Evolutionary conservation across 2,113 vertebrate species (phyloP), one percentile per base, ranked within the genome.

Genomic region (Tamias sibiricus): DNA sequence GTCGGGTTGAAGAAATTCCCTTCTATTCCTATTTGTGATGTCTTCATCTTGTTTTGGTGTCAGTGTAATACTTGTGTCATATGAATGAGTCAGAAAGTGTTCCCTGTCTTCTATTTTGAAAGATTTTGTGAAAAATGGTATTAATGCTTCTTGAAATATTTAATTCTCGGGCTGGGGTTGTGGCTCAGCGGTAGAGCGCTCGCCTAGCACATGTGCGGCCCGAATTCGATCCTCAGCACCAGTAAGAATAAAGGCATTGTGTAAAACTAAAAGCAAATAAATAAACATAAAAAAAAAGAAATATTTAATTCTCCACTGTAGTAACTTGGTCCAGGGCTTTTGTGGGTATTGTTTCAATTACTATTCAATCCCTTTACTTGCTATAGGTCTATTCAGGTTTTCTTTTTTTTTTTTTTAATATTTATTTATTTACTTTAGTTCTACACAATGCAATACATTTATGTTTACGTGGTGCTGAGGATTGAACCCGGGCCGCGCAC

Each of bases 341-440:
- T 91, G 22, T 59, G 20, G 52, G 35, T 14, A 59, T 54, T 49
- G 32, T 40, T 57, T 87, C 66, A 28, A 49, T 82, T 75, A 40
- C 49, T 82, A 47, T 47, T 88, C 44, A 71, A 17, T 62, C 26
- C 74, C 37, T 72, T 74, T 66, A 19, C 44, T 35, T 90, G 37
- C 44, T 81, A 35, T n/a, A 81, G 4, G 57, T 7, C 28, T 49
- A 75, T 16, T 32, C 10, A 64, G 42, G 74, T 47, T 85, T 83
- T 30, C 26, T 87, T 7, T 80, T 95, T 95, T 74, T 91, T 85
- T 47, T 62, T n/a, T n/a, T n/a, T n/a, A n/a, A n/a, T n/a, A n/a
- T n/a, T n/a, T n/a, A n/a, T n/a, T n/a, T n/a, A n/a, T n/a, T n/a
- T n/a, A n/a, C n/a, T n/a, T n/a, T n/a, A n/a, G n/a, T n/a, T n/a